A percentile compares a stretch with the other conserved stretches of the same genome.
phyloP scores from a whole-genome alignment of 1,140 invertebrate species.

The Bombus superbus region DNA sequence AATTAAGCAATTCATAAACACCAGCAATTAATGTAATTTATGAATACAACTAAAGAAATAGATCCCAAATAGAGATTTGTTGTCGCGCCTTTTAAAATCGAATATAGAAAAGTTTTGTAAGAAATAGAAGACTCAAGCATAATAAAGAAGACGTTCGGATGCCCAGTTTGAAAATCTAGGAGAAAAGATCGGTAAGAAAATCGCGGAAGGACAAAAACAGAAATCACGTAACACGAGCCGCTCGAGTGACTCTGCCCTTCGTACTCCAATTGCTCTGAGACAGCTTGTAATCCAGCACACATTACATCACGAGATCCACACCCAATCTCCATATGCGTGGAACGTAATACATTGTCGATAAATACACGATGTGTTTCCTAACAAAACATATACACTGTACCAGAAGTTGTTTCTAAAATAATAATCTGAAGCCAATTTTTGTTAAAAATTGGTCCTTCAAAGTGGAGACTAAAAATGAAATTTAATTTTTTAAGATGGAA shows the following conservation, averaged over 20 bases:
- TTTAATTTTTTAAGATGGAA: neutral
- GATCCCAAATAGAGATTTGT: neutral
- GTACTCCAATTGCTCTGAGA: conserved; percentile 57
- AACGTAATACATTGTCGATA: conserved; percentile 24
- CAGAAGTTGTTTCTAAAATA: neutral
- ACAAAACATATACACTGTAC: neutral
- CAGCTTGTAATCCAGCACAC: conserved; percentile 26
- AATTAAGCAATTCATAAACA: too few species aligned
- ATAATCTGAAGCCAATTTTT: neutral
- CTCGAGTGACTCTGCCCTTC: conserved; percentile 59
- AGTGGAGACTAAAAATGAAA: neutral
- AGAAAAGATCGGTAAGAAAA: neutral
- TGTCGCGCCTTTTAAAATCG: neutral
- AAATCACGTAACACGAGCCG: conserved; percentile 51
- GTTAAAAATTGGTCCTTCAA: neutral
- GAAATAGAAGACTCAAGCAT: neutral
- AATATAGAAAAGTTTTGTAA: neutral
- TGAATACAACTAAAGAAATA: neutral
- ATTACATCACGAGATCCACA: conserved; percentile 59
- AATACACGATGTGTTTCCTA: neutral
- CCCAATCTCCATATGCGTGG: conserved; percentile 51
- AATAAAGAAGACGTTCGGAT: neutral
- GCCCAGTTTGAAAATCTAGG: neutral
- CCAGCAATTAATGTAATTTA: too few species aligned
- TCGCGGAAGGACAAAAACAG: conserved; percentile 30